These are phyloP conservation scores for Polyploca ridens DNA, from an alignment of 2,888 invertebrate genomes.

Conservation along the genomic window DNA sequence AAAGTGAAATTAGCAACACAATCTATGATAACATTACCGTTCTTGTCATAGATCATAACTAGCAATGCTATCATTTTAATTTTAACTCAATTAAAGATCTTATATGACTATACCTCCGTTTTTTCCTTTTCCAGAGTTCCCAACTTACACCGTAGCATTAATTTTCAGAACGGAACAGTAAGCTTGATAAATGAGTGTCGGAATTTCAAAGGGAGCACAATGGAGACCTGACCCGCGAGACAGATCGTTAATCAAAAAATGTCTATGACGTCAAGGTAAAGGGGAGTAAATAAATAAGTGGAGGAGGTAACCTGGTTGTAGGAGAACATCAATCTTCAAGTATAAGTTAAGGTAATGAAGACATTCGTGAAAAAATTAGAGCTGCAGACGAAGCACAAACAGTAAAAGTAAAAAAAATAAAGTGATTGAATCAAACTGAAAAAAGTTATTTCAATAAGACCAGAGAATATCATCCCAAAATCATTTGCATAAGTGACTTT, in stretches of 20 bases:
- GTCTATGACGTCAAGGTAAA: constrained; percentile 68
- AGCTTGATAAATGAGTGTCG: constrained; percentile 82
- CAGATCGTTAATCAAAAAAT: constrained; percentile 78
- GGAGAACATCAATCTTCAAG: constrained; percentile 14
- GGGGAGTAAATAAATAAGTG: constrained; percentile 44
- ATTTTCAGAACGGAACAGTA: constrained; percentile 76
- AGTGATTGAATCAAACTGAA: no score
- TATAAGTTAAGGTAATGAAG: background rate
- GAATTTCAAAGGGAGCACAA: constrained; percentile 78
- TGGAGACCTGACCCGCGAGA: constrained; percentile 70
- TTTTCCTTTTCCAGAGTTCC: constrained; percentile 35
- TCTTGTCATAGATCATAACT: no score
- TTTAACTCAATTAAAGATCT: no score
- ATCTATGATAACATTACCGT: no score
- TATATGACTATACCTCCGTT: background rate
- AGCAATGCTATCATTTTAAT: no score
- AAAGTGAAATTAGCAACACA: no score
- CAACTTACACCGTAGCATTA: constrained; percentile 62
- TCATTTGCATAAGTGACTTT: no score
- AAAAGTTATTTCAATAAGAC: no score
- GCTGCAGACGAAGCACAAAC: background rate
- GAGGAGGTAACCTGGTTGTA: constrained; percentile 15
- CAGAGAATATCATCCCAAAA: no score
- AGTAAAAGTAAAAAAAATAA: background rate
- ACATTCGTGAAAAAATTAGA: background rate